These are phyloP conservation scores for Scaptomyza hsui DNA, from an alignment of 1,140 invertebrate species.

Conservation along the genomic window DNA sequence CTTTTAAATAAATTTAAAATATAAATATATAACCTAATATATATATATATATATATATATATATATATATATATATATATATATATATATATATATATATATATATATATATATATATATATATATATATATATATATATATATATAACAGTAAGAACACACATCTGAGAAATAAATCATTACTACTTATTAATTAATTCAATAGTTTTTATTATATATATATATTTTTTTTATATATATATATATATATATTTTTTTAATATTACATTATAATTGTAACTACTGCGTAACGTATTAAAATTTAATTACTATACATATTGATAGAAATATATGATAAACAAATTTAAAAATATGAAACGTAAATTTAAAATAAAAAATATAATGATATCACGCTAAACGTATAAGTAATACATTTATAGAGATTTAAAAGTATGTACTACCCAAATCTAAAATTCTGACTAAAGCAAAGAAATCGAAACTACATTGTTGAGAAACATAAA, in stretches of 20 bases:
- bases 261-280: slow-evolving; percentile 70
- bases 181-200: slow-evolving; percentile 71
- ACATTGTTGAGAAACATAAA: slow-evolving; percentile 21
- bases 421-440: slow-evolving; percentile 66
- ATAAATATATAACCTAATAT: slow-evolving; percentile 4
- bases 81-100: slow-evolving; percentile 21
- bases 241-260: slow-evolving; percentile 41
- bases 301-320: slow-evolving; percentile 72
- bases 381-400: slow-evolving; percentile 66
- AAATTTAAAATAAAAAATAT: slow-evolving; percentile 4
- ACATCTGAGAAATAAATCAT: slow-evolving; percentile 39
- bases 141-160: slow-evolving; percentile 19
- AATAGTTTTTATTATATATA: slow-evolving; percentile 70
- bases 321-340: slow-evolving; percentile 61
- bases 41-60: slow-evolving; percentile 1
- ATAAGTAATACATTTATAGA: slow-evolving; percentile 67
- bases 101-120: slow-evolving; percentile 7
- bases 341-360: slow-evolving; percentile 28
- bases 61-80: slow-evolving; percentile 18
- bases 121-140: slow-evolving; percentile 16
- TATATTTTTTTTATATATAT: slow-evolving; percentile 33
- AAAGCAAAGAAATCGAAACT: slow-evolving; percentile 35
- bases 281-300: slow-evolving; percentile 72
- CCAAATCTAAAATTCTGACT: slow-evolving; percentile 53
- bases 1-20: slow-evolving; percentile 17